Evolutionary conservation across 2,888 invertebrate genomes (phyloP).

Genomic region (Mactromeris polynyma): DNA sequence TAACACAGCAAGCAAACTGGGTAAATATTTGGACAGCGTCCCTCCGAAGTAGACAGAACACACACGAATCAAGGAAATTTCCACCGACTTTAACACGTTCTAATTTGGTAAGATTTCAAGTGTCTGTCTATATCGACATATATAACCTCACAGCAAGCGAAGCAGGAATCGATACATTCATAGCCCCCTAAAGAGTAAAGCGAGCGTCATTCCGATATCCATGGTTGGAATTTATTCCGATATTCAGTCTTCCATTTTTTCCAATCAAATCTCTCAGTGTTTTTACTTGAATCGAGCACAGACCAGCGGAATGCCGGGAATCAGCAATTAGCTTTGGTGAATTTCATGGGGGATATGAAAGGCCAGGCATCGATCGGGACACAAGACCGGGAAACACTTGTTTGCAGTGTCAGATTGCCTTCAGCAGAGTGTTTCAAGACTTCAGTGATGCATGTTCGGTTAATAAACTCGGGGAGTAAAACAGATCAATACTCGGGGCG

Average conservation of each 20-base stretch:
- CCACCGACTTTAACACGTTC: slow-evolving; percentile 42
- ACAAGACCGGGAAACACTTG: slow-evolving; percentile 40
- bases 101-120: slow-evolving; percentile 60
- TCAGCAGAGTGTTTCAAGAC: slow-evolving; percentile 15
- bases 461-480: slow-evolving; percentile 17
- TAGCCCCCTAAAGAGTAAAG: slow-evolving; percentile 18
- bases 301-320: slow-evolving; percentile 42
- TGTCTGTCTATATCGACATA: slow-evolving; percentile 51
- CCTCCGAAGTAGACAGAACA: not conserved
- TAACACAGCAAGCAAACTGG: not conserved
- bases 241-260: slow-evolving; percentile 29
- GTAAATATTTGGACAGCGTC: not conserved
- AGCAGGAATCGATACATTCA: slow-evolving; percentile 39
- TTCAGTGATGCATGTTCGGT: slow-evolving; percentile 14
- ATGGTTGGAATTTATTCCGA: not conserved
- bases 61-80: slow-evolving; percentile 21
- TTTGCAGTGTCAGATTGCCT: slow-evolving; percentile 36
- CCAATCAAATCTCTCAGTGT: slow-evolving; percentile 41
- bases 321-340: slow-evolving; percentile 30
- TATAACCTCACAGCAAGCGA: slow-evolving; percentile 6
- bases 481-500: slow-evolving; percentile 30
- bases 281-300: slow-evolving; percentile 37
- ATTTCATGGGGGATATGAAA: slow-evolving; percentile 26
- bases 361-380: slow-evolving; percentile 26
- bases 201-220: slow-evolving; percentile 36